Evolutionary conservation across 2,113 vertebrate genomes (phyloP).

Genomic region (Microtus ochrogaster): DNA sequence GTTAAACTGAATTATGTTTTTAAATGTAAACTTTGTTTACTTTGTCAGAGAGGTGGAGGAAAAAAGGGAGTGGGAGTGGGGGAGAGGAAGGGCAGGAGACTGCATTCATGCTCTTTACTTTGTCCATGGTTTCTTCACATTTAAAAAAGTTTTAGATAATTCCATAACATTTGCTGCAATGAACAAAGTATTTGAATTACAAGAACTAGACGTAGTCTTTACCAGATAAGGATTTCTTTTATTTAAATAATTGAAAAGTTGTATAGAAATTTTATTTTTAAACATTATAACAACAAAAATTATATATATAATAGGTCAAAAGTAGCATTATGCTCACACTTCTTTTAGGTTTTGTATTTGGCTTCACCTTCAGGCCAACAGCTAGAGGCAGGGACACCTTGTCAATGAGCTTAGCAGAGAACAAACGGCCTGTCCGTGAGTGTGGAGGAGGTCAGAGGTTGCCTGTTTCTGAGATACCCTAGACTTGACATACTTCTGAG

Average conservation of each 20-base stretch:
- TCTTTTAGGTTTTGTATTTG: neutral
- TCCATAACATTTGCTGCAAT: neutral
- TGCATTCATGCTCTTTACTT: neutral
- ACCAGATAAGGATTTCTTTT: constrained; percentile 16
- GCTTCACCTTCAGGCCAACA: neutral
- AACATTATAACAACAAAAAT: neutral
- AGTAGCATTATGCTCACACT: neutral
- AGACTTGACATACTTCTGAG: neutral
- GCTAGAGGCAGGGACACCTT: neutral
- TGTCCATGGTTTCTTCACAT: constrained; percentile 12
- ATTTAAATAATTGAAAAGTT: neutral
- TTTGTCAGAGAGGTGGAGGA: neutral
- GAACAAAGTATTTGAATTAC: neutral
- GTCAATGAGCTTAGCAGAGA: neutral
- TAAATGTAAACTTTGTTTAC: neutral
- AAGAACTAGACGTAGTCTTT: constrained; percentile 31
- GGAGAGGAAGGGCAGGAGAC: neutral
- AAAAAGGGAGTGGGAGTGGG: neutral
- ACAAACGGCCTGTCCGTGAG: neutral
- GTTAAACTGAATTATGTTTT: neutral
- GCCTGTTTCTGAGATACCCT: neutral
- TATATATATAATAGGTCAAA: neutral
- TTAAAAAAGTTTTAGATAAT: neutral
- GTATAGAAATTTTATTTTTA: constrained; percentile 17
- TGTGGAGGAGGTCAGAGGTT: neutral